Conservation (phyloP, 2,113 vertebrate genomes). For the Vidua chalybeata region DNA sequence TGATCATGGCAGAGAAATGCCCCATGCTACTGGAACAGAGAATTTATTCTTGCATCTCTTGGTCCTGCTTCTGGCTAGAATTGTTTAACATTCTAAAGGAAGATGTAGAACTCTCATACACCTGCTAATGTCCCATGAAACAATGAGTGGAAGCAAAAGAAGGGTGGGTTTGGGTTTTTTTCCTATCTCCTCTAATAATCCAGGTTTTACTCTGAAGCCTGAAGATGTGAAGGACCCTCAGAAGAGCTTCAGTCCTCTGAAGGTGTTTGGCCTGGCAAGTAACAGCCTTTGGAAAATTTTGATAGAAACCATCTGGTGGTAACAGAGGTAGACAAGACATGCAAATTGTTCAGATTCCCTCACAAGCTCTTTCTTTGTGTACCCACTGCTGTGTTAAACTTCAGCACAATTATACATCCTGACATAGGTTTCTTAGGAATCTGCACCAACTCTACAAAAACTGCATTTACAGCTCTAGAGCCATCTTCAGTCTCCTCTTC, state of each 20-base stretch:
- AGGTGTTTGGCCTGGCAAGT: not conserved
- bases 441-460: not conserved
- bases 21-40: not conserved
- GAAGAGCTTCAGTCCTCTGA: not conserved
- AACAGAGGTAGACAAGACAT: not conserved
- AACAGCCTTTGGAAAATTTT: not conserved
- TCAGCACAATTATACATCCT: not conserved
- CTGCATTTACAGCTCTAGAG: not conserved
- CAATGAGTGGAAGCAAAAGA: not conserved
- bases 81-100: not conserved
- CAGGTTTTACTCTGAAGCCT: not conserved
- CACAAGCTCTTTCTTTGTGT: not conserved
- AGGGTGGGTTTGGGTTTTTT: rapidly evolving
- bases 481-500: not conserved
- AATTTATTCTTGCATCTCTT: not conserved
- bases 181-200: not conserved
- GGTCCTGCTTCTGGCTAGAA: not conserved
- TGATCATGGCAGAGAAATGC: not conserved
- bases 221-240: not conserved
- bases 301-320: not conserved
- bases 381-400: not conserved
- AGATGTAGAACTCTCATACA: not conserved
- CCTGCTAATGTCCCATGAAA: not conserved
- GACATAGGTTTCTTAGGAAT: not conserved
- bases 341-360: not conserved